Percentiles rank a stretch among this genome's conserved stretches.
phyloP scores from a whole-genome alignment of 2,888 invertebrate genomes.

The Venusia cambrica region DNA sequence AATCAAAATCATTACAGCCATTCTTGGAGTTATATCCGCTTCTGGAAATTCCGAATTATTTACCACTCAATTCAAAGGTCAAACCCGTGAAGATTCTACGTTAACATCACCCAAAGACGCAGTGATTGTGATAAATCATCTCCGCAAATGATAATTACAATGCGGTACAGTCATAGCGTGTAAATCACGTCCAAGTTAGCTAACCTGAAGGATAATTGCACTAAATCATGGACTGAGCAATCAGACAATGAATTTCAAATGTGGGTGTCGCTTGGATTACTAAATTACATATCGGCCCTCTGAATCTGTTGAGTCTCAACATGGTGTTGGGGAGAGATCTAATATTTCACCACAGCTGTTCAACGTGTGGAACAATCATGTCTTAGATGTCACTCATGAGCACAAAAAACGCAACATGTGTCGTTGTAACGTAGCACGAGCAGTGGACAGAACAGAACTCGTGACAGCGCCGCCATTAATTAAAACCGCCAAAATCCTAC shows the following conservation, averaged over 20 bases:
- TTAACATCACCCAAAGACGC: conserved; percentile 48
- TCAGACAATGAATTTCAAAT: conserved; percentile 59
- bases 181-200: conserved; percentile 65
- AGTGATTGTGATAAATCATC: conserved; percentile 67
- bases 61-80: conserved; percentile 50
- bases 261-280: conserved; percentile 66
- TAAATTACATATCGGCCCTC: conserved; percentile 60
- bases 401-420: conserved; percentile 66
- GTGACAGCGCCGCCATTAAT: conserved; percentile 46
- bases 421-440: conserved; percentile 56
- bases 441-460: conserved; percentile 48
- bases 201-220: conserved; percentile 59
- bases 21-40: conserved; percentile 26
- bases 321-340: conserved; percentile 42
- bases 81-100: conserved; percentile 41
- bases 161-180: conserved; percentile 43
- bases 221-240: conserved; percentile 66
- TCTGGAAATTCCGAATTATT: conserved; percentile 39
- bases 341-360: conserved; percentile 66
- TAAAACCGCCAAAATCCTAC: conserved; percentile 36
- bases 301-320: conserved; percentile 49
- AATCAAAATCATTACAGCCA: conserved; percentile 23
- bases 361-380: conserved; percentile 56
- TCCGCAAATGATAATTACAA: conserved; percentile 54
- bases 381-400: conserved; percentile 56